Conservation (phyloP, 2,797 vertebrate genomes). For the Falco cherrug region DNA sequence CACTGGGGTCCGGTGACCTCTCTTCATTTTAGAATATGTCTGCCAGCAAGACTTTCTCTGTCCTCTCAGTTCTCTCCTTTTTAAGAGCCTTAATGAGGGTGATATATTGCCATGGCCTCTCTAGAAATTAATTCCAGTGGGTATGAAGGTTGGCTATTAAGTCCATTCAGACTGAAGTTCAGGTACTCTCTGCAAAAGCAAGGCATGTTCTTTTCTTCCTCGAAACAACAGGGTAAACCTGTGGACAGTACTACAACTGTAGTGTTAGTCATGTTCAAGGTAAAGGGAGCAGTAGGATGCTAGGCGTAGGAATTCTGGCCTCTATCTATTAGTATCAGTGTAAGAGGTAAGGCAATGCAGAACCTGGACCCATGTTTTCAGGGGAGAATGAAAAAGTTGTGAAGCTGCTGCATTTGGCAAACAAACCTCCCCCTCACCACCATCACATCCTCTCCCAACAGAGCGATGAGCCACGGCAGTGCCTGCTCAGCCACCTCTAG, state of each 20-base stretch:
- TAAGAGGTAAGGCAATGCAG: neutral
- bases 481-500: neutral
- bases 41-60: neutral
- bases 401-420: neutral
- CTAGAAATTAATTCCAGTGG: neutral
- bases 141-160: neutral
- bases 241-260: neutral
- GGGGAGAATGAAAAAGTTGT: neutral
- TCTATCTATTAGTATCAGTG: neutral
- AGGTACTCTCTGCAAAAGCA: neutral
- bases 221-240: neutral
- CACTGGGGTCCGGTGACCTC: neutral
- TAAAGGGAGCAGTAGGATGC: neutral
- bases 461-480: rapidly evolving
- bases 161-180: neutral
- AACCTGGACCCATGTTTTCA: neutral
- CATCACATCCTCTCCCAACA: slow-evolving; percentile 2
- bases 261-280: neutral
- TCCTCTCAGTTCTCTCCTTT: neutral
- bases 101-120: neutral
- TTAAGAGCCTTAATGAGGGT: neutral
- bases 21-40: neutral
- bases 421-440: neutral
- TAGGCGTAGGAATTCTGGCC: neutral
- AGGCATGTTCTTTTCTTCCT: neutral